Base-by-base conservation (phyloP, 2,888 invertebrate species). In the Microplitis manilae region DNA sequence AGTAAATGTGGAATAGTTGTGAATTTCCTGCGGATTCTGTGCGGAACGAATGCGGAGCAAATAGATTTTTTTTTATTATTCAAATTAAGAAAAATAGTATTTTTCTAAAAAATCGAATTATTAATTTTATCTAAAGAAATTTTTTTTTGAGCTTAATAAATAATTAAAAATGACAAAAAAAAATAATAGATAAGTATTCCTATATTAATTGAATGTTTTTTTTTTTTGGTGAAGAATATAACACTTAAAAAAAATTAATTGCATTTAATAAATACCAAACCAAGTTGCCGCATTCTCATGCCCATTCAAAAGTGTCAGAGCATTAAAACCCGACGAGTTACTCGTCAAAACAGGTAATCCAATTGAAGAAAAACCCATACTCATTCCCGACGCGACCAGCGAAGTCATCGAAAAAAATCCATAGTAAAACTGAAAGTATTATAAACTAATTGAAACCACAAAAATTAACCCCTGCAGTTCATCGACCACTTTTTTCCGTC, bases 251-350 rank as follows among this genome's bases (percentile, higher is more conserved):
- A 9, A 65, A 6, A 60, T 60, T 30, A 7, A 50, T 59, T 17
- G 20, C 9, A 64, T 73, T 40, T 39, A 64, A 76, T 41, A 81
- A 87, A 87, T 88, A 92, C 91, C 91, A 85, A 92, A 90, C 92
- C 92, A 92, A 17, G 91, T 91, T 15, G 89, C 87, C 30, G 30
- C 84, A 73, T 62, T 81, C 87, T 69, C 91, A 82, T 40, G 2
- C 67, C 17, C 9, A 72, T 68, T 13, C 30, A 30, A 30, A 30
- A 30, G 20, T 4, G 39, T 13, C 5, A 30, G 30, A 30, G 30
- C 4, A 30, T 30, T 30, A 30, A 30, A 30, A 2, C 30, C 30
- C 30, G 30, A 30, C 30, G 30, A 30, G 30, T 30, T 30, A 30
- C 4, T 30, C 30, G 77, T 73, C 69, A 89, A 79, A 38, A 86